phyloP scores from a whole-genome alignment of 2,797 vertebrate species.

The Gephyroberyx darwinii region DNA sequence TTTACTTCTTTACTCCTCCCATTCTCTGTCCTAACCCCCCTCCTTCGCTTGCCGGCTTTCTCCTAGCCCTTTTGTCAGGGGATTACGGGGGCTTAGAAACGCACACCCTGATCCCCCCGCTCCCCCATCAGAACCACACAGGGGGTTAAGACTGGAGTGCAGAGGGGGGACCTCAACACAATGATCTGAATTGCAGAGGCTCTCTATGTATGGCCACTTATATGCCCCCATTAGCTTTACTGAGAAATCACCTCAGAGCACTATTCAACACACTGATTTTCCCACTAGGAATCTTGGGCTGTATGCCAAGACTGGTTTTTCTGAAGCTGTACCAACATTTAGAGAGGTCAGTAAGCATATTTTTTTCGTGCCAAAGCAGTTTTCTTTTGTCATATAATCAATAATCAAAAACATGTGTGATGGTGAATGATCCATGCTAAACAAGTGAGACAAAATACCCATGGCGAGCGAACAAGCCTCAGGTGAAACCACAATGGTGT shows the following conservation, averaged over 20 bases:
- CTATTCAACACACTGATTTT: conserved; percentile 59
- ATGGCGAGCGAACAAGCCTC: conserved; percentile 48
- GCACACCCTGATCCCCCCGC: conserved; percentile 55
- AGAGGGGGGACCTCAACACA: conserved; percentile 69
- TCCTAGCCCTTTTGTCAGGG: conserved; percentile 65
- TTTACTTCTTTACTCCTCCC: conserved; percentile 69
- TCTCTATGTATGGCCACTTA: conserved; percentile 68
- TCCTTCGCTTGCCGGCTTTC: conserved; percentile 59
- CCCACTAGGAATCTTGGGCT: conserved; percentile 64
- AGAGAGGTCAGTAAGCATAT: conserved; percentile 11
- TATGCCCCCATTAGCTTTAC: conserved; percentile 49
- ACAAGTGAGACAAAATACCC: conserved; percentile 24
- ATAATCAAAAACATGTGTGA: conserved; percentile 42
- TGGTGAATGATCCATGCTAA: conserved; percentile 15
- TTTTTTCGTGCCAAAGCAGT: conserved; percentile 26
- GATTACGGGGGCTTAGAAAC: conserved; percentile 75
- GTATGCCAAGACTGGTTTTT: conserved; percentile 47
- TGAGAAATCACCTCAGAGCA: conserved; percentile 56
- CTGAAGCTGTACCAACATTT: conserved; percentile 25
- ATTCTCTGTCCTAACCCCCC: conserved; percentile 65
- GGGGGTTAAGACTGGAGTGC: conserved; percentile 69
- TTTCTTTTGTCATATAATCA: conserved; percentile 42
- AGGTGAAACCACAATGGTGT: conserved; percentile 53
- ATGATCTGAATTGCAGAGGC: conserved; percentile 70
- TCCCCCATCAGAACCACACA: conserved; percentile 69